phyloP scores from a whole-genome alignment of 2,888 invertebrate genomes.

The Allophyes oxyacanthae region DNA sequence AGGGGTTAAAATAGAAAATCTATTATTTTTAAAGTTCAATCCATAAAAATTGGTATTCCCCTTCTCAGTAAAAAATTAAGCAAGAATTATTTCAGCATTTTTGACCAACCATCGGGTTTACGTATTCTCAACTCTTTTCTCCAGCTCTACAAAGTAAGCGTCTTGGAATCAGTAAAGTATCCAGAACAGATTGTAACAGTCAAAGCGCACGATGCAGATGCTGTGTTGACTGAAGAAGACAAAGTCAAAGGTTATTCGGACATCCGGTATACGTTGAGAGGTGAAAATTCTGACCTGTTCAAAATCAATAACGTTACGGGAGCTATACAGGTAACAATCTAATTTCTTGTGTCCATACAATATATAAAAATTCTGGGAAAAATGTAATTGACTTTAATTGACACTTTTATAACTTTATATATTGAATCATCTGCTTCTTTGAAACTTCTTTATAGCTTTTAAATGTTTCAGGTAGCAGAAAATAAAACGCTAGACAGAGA shows the following conservation, averaged over 20 bases:
- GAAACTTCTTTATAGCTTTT: no score
- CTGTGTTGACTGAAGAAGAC: conserved; percentile 88
- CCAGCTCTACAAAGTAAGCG: conserved; percentile 91
- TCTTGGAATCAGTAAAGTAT: conserved; percentile 92
- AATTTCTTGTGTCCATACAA: no score
- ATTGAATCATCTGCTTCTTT: no score
- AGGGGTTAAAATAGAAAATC: no score
- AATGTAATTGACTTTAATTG: no score
- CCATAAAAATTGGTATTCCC: not conserved
- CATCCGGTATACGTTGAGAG: conserved; percentile 92
- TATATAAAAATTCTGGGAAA: no score
- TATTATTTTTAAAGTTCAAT: no score
- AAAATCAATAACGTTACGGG: conserved; percentile 92
- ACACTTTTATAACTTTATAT: no score
- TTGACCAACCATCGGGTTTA: no score
- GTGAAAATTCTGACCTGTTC: conserved; percentile 93
- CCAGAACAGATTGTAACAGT: conserved; percentile 92
- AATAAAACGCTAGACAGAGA: conserved; percentile 93
- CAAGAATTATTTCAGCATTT: no score
- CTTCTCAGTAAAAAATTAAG: no score
- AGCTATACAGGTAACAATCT: conserved; percentile 87
- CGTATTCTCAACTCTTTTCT: no score
- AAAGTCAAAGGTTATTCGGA: conserved; percentile 91
- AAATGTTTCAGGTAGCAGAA: conserved; percentile 82
- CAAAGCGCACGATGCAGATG: conserved; percentile 92